These are phyloP conservation scores for Sinocyclocheilus anshuiensis DNA, from an alignment of 2,113 vertebrate species.

Conservation along the genomic window DNA sequence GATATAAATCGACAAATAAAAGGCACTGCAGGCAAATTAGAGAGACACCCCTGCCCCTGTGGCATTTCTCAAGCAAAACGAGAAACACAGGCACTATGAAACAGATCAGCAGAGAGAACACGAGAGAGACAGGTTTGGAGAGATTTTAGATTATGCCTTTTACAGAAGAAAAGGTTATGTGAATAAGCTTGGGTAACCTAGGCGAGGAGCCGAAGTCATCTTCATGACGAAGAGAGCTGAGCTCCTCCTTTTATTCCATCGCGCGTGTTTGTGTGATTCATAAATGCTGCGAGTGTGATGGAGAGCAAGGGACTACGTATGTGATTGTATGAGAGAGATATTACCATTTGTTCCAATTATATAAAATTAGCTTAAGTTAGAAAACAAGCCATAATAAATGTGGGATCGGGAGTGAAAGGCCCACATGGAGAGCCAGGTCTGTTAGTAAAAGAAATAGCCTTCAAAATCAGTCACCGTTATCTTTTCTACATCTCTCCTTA, in stretches of 20 bases:
- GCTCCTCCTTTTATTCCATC: constrained; percentile 34
- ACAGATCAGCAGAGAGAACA: constrained; percentile 31
- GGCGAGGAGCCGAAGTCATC: constrained; percentile 46
- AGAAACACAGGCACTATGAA: constrained; percentile 23
- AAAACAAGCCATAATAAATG: not conserved
- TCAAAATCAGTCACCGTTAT: not conserved
- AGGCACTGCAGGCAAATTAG: not conserved
- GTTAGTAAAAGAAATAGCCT: not conserved
- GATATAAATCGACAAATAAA: not conserved
- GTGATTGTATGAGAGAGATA: not conserved
- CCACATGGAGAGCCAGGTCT: constrained; percentile 8
- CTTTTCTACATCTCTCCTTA: not conserved
- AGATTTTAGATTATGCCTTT: constrained; percentile 47
- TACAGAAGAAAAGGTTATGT: constrained; percentile 55
- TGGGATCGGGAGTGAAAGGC: not conserved
- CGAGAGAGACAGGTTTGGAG: constrained; percentile 24
- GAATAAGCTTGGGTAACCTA: constrained; percentile 59
- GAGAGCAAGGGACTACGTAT: constrained; percentile 4
- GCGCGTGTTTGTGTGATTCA: constrained; percentile 48
- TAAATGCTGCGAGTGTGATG: constrained; percentile 37
- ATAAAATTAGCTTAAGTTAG: constrained; percentile 12
- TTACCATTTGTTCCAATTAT: not conserved
- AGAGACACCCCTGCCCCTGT: constrained; percentile 1
- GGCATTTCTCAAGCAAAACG: constrained; percentile 18
- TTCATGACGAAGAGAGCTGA: constrained; percentile 45